Evolutionary conservation across 2,113 vertebrate genomes (phyloP).

Genomic region (Anoura caudifer): DNA sequence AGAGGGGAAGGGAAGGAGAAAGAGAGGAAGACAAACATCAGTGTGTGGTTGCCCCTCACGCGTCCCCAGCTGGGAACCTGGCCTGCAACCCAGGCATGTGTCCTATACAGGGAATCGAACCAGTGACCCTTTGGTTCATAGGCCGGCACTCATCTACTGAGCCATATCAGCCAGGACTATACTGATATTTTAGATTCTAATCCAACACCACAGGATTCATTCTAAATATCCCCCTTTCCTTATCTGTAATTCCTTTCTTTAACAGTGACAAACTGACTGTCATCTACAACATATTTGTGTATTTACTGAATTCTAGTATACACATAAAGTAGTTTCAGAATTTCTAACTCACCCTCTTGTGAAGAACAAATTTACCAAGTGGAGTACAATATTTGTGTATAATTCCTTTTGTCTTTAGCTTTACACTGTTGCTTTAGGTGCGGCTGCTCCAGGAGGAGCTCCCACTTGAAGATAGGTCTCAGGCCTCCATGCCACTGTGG

Average conservation of each 20-base stretch:
- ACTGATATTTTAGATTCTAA: neutral
- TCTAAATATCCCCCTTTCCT: neutral
- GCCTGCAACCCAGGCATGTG: too few species aligned
- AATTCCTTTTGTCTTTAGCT: neutral
- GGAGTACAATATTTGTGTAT: neutral
- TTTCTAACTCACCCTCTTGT: neutral
- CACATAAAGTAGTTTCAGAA: neutral
- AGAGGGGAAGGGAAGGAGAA: too few species aligned
- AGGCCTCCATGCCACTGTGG: conserved; percentile 87
- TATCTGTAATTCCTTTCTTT: neutral
- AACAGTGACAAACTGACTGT: too few species aligned
- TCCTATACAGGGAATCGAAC: too few species aligned
- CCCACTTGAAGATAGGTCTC: conserved; percentile 81
- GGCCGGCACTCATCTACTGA: too few species aligned
- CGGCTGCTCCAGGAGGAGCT: neutral
- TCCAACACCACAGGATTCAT: neutral
- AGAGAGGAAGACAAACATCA: too few species aligned
- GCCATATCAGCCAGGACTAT: neutral
- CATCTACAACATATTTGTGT: too few species aligned
- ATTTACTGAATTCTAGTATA: too few species aligned
- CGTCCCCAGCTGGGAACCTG: too few species aligned
- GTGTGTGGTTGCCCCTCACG: too few species aligned
- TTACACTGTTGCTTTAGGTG: neutral
- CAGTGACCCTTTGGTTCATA: too few species aligned
- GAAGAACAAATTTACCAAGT: neutral